phyloP scores from a whole-genome alignment of 2,797 vertebrate genomes.

The Amniataba percoides region DNA sequence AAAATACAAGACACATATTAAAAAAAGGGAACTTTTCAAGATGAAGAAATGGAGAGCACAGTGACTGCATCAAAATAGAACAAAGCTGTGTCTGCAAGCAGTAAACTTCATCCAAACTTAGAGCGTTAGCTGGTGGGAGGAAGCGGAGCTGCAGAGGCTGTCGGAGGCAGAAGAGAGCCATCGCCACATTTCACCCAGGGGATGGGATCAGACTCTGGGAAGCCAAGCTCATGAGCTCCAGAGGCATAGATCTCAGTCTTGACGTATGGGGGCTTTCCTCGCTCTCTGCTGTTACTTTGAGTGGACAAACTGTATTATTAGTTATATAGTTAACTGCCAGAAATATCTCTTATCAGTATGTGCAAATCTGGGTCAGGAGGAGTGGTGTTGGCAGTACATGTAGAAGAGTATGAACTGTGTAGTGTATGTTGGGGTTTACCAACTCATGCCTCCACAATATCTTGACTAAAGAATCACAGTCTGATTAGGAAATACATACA shows the following conservation, averaged over 20 bases:
- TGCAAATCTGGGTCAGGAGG: slow-evolving; percentile 51
- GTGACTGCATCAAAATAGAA: slow-evolving; percentile 59
- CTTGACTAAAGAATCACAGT: slow-evolving; percentile 8
- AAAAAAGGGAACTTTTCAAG: slow-evolving; percentile 48
- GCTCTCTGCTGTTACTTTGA: slow-evolving; percentile 5
- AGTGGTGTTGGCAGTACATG: slow-evolving; percentile 2
- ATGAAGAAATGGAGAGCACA: slow-evolving; percentile 31
- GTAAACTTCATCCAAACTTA: slow-evolving; percentile 36
- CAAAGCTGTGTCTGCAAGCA: slow-evolving; percentile 50
- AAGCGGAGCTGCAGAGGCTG: slow-evolving; percentile 5
- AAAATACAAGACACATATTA: slow-evolving; percentile 21
- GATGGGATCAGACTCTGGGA: slow-evolving; percentile 25
- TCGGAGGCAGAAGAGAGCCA: not conserved
- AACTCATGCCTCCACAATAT: not conserved
- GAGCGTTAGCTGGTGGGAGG: not conserved
- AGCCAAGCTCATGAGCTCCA: slow-evolving; percentile 7
- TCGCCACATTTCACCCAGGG: slow-evolving; percentile 35
- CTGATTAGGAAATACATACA: not conserved
- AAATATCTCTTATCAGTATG: slow-evolving; percentile 12
- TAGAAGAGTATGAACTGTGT: not conserved
- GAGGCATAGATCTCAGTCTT: slow-evolving; percentile 28
- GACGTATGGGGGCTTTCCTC: slow-evolving; percentile 9
- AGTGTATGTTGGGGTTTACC: slow-evolving; percentile 9
- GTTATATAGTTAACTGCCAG: slow-evolving; percentile 18
- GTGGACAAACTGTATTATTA: slow-evolving; percentile 41